These are phyloP conservation scores for Diorhabda elongata DNA, from an alignment of 1,140 invertebrate species.

Conservation along the genomic window DNA sequence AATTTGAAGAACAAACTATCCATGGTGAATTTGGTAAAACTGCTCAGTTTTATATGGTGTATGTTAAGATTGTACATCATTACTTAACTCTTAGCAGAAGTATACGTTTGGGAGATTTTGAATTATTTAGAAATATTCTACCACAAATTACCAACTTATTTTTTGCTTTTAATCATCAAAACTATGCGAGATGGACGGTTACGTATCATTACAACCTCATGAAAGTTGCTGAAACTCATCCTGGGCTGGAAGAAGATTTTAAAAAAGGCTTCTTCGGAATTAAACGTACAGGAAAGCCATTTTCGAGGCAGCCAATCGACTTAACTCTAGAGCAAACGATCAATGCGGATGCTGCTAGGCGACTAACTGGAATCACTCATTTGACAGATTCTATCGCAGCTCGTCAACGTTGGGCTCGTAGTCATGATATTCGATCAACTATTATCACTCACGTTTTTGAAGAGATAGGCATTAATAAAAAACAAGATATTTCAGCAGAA, in stretches of 20 bases:
- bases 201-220: slow-evolving; percentile 28
- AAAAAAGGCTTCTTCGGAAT: slow-evolving; percentile 35
- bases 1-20: slow-evolving; percentile 29
- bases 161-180: slow-evolving; percentile 30
- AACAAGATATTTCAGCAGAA: slow-evolving; percentile 27
- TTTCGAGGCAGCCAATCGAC: slow-evolving; percentile 36
- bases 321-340: slow-evolving; percentile 38
- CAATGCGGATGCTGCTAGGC: slow-evolving; percentile 21
- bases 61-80: slow-evolving; percentile 37
- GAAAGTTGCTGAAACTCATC: slow-evolving; percentile 35
- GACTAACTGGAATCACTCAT: slow-evolving; percentile 32
- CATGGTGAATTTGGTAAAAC: slow-evolving; percentile 41
- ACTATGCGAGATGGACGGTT: slow-evolving; percentile 30
- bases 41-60: slow-evolving; percentile 41
- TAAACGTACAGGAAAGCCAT: slow-evolving; percentile 31
- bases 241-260: slow-evolving; percentile 27
- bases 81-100: slow-evolving; percentile 34
- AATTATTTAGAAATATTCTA: slow-evolving; percentile 23
- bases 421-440: slow-evolving; percentile 19
- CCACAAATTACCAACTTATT: slow-evolving; percentile 31
- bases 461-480: slow-evolving; percentile 12
- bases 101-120: slow-evolving; percentile 38
- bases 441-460: slow-evolving; percentile 25
- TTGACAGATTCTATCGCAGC: slow-evolving; percentile 30
- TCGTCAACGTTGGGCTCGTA: slow-evolving; percentile 25